Conservation (phyloP, 2,888 invertebrate genomes). For the Isoperla grammatica region DNA sequence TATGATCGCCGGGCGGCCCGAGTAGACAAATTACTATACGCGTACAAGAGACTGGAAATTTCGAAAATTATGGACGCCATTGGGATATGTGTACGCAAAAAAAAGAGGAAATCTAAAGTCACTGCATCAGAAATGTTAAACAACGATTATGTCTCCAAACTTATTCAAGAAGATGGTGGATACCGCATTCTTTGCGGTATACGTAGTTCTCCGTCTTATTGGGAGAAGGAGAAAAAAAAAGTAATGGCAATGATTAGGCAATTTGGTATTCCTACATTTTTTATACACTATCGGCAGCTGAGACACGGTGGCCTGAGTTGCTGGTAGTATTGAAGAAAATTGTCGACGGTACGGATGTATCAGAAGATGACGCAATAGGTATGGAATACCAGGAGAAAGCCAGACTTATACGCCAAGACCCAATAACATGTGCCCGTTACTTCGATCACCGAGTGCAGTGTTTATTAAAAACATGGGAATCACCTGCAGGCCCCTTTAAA, state of each 20-base stretch:
- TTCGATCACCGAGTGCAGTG: constrained; percentile 5
- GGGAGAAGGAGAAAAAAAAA: constrained; percentile 21
- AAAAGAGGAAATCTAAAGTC: background rate
- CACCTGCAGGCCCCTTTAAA: background rate
- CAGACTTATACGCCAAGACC: constrained; percentile 2
- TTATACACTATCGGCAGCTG: constrained; percentile 10
- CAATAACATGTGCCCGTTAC: constrained; percentile 5
- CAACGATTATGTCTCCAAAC: background rate
- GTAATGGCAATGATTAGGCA: constrained; percentile 27
- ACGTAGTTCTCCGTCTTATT: constrained; percentile 25
- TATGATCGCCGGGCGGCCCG: background rate
- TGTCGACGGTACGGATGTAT: background rate
- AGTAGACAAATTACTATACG: background rate
- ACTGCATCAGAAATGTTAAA: background rate
- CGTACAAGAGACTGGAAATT: background rate
- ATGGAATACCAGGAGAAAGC: background rate
- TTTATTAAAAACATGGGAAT: constrained; percentile 1
- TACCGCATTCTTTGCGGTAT: constrained; percentile 29
- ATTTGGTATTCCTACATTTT: constrained; percentile 23
- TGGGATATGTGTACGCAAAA: background rate
- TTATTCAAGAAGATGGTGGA: constrained; percentile 23
- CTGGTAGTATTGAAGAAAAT: constrained; percentile 23
- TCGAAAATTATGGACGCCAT: background rate
- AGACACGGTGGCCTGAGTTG: constrained; percentile 30
- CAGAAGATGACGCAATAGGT: background rate